These are phyloP conservation scores for Pinna nobilis DNA, from an alignment of 1,140 invertebrate species.

Conservation along the genomic window DNA sequence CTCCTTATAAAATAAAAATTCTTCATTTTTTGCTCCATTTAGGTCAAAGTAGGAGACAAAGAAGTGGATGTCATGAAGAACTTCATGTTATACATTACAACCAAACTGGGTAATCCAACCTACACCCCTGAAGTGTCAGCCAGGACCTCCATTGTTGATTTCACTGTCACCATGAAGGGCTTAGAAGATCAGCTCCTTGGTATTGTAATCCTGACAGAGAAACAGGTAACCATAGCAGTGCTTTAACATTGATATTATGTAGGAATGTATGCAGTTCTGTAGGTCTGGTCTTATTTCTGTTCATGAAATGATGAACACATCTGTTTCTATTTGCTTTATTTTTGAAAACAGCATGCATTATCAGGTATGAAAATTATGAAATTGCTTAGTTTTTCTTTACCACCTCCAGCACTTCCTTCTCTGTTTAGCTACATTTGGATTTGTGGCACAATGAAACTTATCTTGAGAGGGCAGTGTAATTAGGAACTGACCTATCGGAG, in stretches of 20 bases:
- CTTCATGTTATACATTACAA: slow-evolving; percentile 97
- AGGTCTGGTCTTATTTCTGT: background rate
- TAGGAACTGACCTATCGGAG: no score
- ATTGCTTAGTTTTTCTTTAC: no score
- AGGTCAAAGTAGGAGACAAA: slow-evolving; percentile 94
- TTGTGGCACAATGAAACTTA: no score
- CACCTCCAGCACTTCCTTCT: no score
- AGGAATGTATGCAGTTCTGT: background rate
- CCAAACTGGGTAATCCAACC: slow-evolving; percentile 95
- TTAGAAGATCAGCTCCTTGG: slow-evolving; percentile 96
- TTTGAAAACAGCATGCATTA: no score
- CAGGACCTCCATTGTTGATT: slow-evolving; percentile 97
- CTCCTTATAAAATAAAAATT: no score
- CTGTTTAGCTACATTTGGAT: no score
- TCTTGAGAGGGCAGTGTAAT: no score
- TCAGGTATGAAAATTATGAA: no score
- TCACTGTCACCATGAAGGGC: slow-evolving; percentile 97
- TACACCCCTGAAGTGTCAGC: slow-evolving; percentile 98
- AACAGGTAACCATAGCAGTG: slow-evolving; percentile 77
- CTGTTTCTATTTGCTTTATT: background rate
- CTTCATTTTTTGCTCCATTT: slow-evolving; percentile 21
- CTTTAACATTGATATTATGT: no score
- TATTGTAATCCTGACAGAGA: slow-evolving; percentile 96
- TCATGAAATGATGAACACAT: background rate
- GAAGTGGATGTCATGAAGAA: slow-evolving; percentile 97